These are phyloP conservation scores for Conistra vaccinii DNA, from an alignment of 2,888 invertebrate species.

Conservation along the genomic window DNA sequence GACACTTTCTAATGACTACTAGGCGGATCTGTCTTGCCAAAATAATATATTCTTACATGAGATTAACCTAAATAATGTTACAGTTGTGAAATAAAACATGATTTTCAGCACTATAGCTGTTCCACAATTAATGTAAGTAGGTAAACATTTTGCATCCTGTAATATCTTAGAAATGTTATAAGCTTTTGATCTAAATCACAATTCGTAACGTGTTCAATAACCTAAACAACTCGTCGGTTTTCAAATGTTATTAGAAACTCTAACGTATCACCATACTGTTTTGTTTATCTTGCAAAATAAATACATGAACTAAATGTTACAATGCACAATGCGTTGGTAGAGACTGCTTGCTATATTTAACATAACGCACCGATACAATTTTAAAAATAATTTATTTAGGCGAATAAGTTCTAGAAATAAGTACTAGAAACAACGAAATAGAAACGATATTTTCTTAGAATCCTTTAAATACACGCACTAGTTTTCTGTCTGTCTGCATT, in stretches of 20 bases:
- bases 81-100: conserved; percentile 38
- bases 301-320: conserved; percentile 23
- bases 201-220: conserved; percentile 44
- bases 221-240: conserved; percentile 37
- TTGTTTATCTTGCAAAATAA: conserved; percentile 29
- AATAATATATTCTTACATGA: conserved; percentile 53
- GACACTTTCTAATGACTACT: conserved; percentile 31
- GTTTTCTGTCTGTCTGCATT: conserved; percentile 70
- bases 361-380: conserved; percentile 29
- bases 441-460: conserved; percentile 72
- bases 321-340: conserved; percentile 58
- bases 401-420: conserved; percentile 70
- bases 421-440: conserved; percentile 48
- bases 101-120: conserved; percentile 10
- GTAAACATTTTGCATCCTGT: conserved; percentile 20
- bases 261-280: conserved; percentile 24
- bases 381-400: conserved; percentile 65
- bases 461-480: conserved; percentile 78
- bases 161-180: conserved; percentile 33
- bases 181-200: conserved; percentile 53
- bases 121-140: background rate
- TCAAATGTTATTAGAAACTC: conserved; percentile 48
- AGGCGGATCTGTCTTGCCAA: conserved; percentile 45
- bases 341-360: conserved; percentile 39
- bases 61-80: conserved; percentile 55